Conservation (phyloP, 2,888 invertebrate genomes). For the Mayetiola destructor region DNA sequence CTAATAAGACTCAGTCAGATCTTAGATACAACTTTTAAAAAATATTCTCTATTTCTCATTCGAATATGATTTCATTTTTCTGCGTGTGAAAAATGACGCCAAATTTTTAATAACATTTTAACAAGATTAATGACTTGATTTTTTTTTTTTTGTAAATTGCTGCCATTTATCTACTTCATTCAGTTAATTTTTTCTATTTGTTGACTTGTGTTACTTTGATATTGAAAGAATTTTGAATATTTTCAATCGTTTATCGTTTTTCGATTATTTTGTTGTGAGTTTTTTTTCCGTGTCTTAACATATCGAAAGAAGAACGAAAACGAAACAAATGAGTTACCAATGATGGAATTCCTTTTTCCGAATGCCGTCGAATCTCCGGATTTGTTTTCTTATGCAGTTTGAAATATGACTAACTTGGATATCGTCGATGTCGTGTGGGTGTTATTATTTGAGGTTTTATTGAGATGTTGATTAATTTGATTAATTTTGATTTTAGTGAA, state of each 20-base stretch:
- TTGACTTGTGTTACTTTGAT: not conserved
- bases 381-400: not conserved
- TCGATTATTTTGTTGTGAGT: not conserved
- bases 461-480: constrained; percentile 12
- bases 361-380: not conserved
- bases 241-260: not conserved
- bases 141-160: constrained; percentile 14
- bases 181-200: not conserved
- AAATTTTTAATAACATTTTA: constrained; percentile 12
- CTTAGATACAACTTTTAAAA: too few relatives aligned
- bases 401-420: not conserved
- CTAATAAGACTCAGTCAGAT: too few relatives aligned
- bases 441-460: constrained; percentile 4
- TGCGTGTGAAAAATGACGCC: constrained; percentile 8
- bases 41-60: too few relatives aligned
- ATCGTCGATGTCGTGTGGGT: constrained; percentile 8
- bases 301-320: too few relatives aligned
- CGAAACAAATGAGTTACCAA: too few relatives aligned
- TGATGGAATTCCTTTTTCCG: not conserved
- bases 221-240: not conserved
- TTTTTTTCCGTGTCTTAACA: not conserved
- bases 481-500: constrained; percentile 6
- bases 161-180: constrained; percentile 13
- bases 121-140: constrained; percentile 15
- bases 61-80: not conserved